These are phyloP conservation scores for Drosophila navojoa DNA, from an alignment of 1,140 invertebrate genomes.

Conservation along the genomic window DNA sequence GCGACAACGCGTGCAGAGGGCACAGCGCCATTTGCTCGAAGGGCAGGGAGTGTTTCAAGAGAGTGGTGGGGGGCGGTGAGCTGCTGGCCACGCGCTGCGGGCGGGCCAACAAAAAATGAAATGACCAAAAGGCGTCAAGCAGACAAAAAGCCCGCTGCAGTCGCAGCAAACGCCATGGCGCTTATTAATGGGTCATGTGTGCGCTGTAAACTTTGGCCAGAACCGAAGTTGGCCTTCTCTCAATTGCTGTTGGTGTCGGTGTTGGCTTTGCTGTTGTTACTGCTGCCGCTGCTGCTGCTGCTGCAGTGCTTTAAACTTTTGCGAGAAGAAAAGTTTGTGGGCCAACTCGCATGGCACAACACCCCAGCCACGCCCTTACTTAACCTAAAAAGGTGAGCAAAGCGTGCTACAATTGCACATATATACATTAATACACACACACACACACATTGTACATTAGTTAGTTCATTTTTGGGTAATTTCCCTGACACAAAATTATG, in stretches of 20 bases:
- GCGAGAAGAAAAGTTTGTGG: conserved; percentile 52
- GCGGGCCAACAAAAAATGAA: conserved; percentile 32
- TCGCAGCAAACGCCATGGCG: conserved; percentile 52
- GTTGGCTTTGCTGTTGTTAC: conserved; percentile 24
- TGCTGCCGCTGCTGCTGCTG: background rate
- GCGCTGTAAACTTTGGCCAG: conserved; percentile 45
- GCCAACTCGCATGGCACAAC: conserved; percentile 7
- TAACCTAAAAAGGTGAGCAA: conserved; percentile 29
- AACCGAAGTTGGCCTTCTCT: conserved; percentile 17
- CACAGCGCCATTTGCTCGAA: conserved; percentile 34
- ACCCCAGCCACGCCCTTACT: conserved; percentile 8
- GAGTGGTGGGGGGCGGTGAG: background rate
- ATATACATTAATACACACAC: background rate
- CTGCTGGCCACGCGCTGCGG: conserved; percentile 24
- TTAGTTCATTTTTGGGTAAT: conserved; percentile 69
- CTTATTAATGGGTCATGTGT: conserved; percentile 80
- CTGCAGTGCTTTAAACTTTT: conserved; percentile 42
- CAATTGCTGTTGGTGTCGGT: conserved; percentile 26
- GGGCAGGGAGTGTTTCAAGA: background rate
- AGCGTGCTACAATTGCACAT: background rate
- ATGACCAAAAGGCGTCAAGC: conserved; percentile 48
- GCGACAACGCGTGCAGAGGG: conserved; percentile 72
- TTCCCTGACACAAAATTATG: conserved; percentile 70
- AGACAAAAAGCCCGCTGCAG: conserved; percentile 21
- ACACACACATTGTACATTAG: conserved; percentile 4